Base-by-base conservation (phyloP, 1,140 invertebrate species). In the Bombus pyrosoma region DNA sequence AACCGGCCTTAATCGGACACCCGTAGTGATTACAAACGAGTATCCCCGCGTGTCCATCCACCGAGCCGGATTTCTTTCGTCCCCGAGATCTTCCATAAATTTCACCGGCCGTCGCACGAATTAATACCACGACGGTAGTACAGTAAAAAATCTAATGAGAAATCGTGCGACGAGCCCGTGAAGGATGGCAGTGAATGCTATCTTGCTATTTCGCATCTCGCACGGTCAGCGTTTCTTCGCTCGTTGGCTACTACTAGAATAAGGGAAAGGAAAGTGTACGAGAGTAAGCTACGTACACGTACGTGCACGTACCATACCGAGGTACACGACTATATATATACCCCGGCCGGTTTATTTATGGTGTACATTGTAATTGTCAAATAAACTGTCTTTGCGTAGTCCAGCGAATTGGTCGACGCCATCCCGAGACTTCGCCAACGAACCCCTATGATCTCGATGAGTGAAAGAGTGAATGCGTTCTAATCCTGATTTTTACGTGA, bases 61-160 rank as follows among this genome's bases (percentile, higher is more conserved):
- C 43, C 73, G 69, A 41, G 57, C 28, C 28, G 72, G 69, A 87
- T 66, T 87, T 87, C 86, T 87, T 87, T 87, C 86, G 43, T 85
- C 43, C 47, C 57, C 59, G 81, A 73, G 82, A 75, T 74, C 81
- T 77, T 22, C n/a, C 81, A 84, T 87, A 87, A 87, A 87, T 87
- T 84, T 79, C 69, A 53, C 66, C 68, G 43, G 43, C 57, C 69
- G 81, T 84, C 82, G 81, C 68, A 87, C 86, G 86, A 87, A 87
- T 87, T 87, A 87, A 87, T 87, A 83, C 86, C 73, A 22, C 39
- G 68, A 34, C 39, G 59, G 43, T 59, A 66, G 68, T 37, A 41
- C 86, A 62, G 47, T 84, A 82, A 91, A 89, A 91, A 91, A 90
- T 91, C 85, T 86, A 87, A 91, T 90, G 90, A 90, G 88, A 87